Conservation (phyloP, 2,797 vertebrate species). For the Dromococcyx pavoninus region DNA sequence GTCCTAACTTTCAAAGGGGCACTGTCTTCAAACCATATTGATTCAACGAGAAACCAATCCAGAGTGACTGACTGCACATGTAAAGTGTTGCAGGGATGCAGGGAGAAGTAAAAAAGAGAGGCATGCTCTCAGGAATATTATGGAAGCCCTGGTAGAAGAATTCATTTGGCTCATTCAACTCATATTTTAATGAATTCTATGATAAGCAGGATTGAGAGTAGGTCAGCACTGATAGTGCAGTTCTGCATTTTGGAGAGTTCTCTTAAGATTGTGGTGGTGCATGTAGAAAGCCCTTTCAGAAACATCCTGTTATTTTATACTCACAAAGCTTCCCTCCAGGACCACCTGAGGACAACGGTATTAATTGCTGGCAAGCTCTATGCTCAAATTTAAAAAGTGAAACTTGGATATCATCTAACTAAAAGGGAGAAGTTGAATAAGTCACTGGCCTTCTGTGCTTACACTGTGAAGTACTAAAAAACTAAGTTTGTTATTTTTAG, state of each 20-base stretch:
- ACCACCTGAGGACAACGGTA: not conserved
- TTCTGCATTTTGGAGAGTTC: not conserved
- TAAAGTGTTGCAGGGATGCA: not conserved
- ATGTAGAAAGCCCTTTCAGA: not conserved
- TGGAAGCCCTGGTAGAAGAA: not conserved
- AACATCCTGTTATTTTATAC: constrained; percentile 14
- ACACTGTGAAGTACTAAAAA: not conserved
- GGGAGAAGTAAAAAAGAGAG: not conserved
- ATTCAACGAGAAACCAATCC: not conserved
- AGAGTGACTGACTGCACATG: not conserved
- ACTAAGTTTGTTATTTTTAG: not conserved
- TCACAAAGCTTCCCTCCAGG: not conserved
- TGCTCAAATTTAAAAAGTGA: constrained; percentile 33
- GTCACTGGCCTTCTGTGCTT: not conserved
- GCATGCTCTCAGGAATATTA: not conserved
- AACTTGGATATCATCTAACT: constrained; percentile 21
- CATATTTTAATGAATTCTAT: not conserved
- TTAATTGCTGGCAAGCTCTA: constrained; percentile 15
- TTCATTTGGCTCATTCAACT: not conserved
- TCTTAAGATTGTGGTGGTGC: not conserved
- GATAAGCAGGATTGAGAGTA: not conserved
- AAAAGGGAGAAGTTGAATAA: not conserved
- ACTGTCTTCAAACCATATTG: not conserved
- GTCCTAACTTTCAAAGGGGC: constrained; percentile 11
- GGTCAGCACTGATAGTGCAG: not conserved